phyloP scores from a whole-genome alignment of 1,140 invertebrate genomes.

The Aricia agestis region DNA sequence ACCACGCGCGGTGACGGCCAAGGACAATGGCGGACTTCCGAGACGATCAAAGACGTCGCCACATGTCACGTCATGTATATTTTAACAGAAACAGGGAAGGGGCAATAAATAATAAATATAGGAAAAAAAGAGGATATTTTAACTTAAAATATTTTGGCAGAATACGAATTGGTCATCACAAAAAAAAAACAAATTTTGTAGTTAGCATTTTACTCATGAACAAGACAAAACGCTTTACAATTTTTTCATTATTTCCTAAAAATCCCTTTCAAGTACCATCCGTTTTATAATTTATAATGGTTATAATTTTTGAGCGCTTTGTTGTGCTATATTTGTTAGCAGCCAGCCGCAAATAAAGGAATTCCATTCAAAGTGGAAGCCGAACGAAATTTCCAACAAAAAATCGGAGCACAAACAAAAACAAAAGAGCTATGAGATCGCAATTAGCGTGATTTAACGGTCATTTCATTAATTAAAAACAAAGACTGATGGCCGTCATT shows the following conservation, averaged over 20 bases:
- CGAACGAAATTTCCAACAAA: slow-evolving; percentile 44
- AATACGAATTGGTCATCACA: too few species aligned
- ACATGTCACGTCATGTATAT: slow-evolving; percentile 5
- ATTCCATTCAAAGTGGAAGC: slow-evolving; percentile 57
- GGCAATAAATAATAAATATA: neutral
- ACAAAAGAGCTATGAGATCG: slow-evolving; percentile 56
- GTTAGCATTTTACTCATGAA: neutral
- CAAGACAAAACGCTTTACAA: neutral
- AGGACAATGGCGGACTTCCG: slow-evolving; percentile 57
- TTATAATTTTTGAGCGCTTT: slow-evolving; percentile 68
- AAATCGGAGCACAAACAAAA: slow-evolving; percentile 67
- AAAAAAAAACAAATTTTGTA: too few species aligned
- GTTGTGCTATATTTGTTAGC: slow-evolving; percentile 63
- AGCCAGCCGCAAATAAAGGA: slow-evolving; percentile 66
- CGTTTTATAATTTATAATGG: slow-evolving; percentile 56
- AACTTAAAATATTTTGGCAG: too few species aligned
- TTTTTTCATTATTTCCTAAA: neutral
- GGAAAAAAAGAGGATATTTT: neutral
- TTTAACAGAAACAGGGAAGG: neutral
- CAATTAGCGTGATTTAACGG: slow-evolving; percentile 74
- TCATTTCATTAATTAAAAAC: slow-evolving; percentile 67
- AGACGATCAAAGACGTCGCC: slow-evolving; percentile 45
- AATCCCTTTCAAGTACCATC: slow-evolving; percentile 9
- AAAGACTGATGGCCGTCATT: slow-evolving; percentile 35
- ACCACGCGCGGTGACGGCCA: slow-evolving; percentile 35